Conservation (phyloP, 2,113 vertebrate genomes). For the Crotalus helleri region DNA sequence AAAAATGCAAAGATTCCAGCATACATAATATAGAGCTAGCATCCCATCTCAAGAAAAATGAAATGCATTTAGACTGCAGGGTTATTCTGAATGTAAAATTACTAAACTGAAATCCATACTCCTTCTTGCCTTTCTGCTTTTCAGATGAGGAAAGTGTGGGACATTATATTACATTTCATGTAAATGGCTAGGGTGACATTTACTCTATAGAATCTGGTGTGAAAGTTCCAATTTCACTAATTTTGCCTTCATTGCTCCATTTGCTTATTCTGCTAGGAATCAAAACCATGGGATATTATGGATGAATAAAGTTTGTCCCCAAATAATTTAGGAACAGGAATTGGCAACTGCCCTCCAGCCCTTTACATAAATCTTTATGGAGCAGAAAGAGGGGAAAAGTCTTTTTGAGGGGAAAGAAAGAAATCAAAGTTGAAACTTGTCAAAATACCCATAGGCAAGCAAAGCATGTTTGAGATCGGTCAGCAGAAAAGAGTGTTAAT, state of each 20-base stretch:
- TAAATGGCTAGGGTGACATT: slow-evolving; percentile 56
- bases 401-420: slow-evolving; percentile 7
- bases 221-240: slow-evolving; percentile 58
- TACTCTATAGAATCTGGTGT: slow-evolving; percentile 46
- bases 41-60: background rate
- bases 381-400: slow-evolving; percentile 12
- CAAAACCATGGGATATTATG: slow-evolving; percentile 51
- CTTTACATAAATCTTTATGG: slow-evolving; percentile 9
- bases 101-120: slow-evolving; percentile 16
- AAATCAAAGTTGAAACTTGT: slow-evolving; percentile 35
- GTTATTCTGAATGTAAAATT: slow-evolving; percentile 31
- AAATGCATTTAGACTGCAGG: slow-evolving; percentile 7
- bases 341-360: background rate
- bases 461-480: background rate
- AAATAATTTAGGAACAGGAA: slow-evolving; percentile 33
- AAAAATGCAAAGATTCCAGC: background rate
- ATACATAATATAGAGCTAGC: background rate
- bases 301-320: slow-evolving; percentile 47
- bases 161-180: slow-evolving; percentile 43
- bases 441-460: slow-evolving; percentile 16
- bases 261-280: slow-evolving; percentile 54
- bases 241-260: slow-evolving; percentile 10
- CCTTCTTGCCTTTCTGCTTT: slow-evolving; percentile 38
- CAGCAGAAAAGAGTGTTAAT: background rate
- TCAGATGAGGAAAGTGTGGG: slow-evolving; percentile 40